These are phyloP conservation scores for Sparidentex hasta DNA, from an alignment of 2,797 vertebrate genomes.

Conservation along the genomic window DNA sequence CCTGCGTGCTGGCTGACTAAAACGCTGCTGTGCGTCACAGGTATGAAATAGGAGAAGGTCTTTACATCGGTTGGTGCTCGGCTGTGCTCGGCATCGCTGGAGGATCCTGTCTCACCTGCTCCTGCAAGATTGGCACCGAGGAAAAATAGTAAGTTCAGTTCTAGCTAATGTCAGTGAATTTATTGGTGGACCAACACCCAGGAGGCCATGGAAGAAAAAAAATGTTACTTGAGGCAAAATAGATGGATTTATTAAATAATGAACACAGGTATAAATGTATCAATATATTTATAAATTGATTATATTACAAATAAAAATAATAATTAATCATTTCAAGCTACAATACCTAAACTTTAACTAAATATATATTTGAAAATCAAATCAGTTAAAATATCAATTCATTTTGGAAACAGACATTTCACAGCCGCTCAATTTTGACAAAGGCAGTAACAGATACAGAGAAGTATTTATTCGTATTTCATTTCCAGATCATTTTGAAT, in stretches of 20 bases:
- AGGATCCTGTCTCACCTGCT: constrained; percentile 83
- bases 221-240: not conserved
- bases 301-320: not conserved
- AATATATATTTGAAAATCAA: too few species aligned
- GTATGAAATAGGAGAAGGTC: constrained; percentile 91
- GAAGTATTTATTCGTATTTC: not conserved
- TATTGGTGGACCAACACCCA: not conserved
- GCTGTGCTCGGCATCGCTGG: constrained; percentile 85
- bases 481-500: not conserved
- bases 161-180: not conserved
- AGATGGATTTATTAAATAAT: not conserved
- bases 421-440: too few species aligned
- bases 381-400: too few species aligned
- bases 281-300: not conserved
- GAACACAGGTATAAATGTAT: not conserved
- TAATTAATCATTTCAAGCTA: not conserved
- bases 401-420: too few species aligned
- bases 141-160: constrained; percentile 82
- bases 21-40: constrained; percentile 71
- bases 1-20: not conserved
- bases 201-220: too few species aligned
- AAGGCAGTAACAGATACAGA: too few species aligned
- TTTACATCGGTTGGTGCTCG: constrained; percentile 94
- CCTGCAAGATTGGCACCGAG: constrained; percentile 75
- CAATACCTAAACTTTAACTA: too few species aligned